A percentile compares a stretch with the other conserved stretches of the same genome.
Evolutionary conservation across 2,797 vertebrate species (phyloP).

Genomic region (Orientallactaga sibirica): DNA sequence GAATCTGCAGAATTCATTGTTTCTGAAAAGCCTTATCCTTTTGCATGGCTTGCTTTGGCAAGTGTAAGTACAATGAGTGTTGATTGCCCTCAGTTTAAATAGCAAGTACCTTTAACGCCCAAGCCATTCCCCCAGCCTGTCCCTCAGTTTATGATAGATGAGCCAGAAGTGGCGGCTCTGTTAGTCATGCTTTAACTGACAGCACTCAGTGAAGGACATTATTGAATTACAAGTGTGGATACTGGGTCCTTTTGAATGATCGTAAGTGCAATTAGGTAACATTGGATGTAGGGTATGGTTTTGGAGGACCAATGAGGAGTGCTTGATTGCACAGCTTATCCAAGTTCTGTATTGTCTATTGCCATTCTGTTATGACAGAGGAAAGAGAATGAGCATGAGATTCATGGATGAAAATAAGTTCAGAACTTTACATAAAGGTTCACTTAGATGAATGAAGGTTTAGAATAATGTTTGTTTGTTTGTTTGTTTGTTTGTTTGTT

Average conservation of each 20-base stretch:
- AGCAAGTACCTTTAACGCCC: no score
- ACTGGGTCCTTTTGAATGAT: neutral
- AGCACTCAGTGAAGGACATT: neutral
- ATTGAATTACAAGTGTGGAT: neutral
- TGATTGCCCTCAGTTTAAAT: neutral
- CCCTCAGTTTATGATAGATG: neutral
- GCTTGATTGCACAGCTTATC: slow-evolving; percentile 10
- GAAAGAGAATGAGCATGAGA: neutral
- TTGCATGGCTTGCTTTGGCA: neutral
- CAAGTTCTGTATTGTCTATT: neutral
- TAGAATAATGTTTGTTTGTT: neutral
- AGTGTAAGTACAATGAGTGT: neutral
- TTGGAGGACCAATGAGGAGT: neutral
- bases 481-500: neutral
- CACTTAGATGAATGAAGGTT: slow-evolving; percentile 16
- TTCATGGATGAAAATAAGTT: neutral
- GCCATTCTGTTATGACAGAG: neutral
- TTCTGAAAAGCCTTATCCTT: slow-evolving; percentile 43
- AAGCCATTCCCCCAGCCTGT: neutral
- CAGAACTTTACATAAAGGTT: neutral
- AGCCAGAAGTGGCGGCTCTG: neutral
- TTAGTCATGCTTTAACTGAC: neutral
- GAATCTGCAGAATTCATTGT: neutral
- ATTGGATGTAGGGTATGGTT: neutral
- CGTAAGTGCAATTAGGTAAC: neutral